phyloP scores from a whole-genome alignment of 2,797 vertebrate species.

The Arnoldichthys spilopterus region DNA sequence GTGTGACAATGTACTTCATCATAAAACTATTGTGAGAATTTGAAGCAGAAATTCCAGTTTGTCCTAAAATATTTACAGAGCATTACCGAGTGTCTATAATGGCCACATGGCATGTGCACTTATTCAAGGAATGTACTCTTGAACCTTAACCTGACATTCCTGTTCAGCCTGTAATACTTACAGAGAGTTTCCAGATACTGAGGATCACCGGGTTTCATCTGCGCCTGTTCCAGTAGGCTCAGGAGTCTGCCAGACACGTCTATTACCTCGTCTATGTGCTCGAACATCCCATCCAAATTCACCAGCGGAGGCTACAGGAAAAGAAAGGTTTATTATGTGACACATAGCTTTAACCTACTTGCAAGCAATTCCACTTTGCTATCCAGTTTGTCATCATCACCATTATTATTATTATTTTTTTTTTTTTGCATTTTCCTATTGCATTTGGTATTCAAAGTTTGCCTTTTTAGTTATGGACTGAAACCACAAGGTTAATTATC shows the following conservation, averaged over 20 bases:
- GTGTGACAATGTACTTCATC: neutral
- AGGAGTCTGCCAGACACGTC: constrained; percentile 82
- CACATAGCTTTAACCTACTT: neutral
- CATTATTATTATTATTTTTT: too few species aligned
- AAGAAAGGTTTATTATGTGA: neutral
- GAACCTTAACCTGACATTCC: constrained; percentile 33
- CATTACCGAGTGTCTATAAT: neutral
- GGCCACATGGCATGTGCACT: neutral
- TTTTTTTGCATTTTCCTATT: too few species aligned
- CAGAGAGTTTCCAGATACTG: constrained; percentile 81
- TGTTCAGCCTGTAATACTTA: constrained; percentile 72
- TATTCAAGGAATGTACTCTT: neutral
- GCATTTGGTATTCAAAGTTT: too few species aligned
- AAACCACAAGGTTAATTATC: too few species aligned
- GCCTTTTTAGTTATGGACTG: too few species aligned
- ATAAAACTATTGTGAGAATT: neutral
- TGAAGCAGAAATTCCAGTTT: constrained; percentile 34
- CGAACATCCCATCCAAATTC: constrained; percentile 88
- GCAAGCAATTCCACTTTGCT: too few species aligned
- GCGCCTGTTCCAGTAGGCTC: constrained; percentile 78
- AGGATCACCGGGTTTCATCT: constrained; percentile 63
- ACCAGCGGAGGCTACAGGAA: constrained; percentile 80
- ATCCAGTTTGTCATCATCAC: too few species aligned
- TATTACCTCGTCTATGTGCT: constrained; percentile 86
- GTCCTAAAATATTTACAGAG: constrained; percentile 4